A percentile compares a stretch with the other conserved stretches of the same genome.
Conservation (phyloP, 2,797 vertebrate genomes). For the Balearica regulorum region DNA sequence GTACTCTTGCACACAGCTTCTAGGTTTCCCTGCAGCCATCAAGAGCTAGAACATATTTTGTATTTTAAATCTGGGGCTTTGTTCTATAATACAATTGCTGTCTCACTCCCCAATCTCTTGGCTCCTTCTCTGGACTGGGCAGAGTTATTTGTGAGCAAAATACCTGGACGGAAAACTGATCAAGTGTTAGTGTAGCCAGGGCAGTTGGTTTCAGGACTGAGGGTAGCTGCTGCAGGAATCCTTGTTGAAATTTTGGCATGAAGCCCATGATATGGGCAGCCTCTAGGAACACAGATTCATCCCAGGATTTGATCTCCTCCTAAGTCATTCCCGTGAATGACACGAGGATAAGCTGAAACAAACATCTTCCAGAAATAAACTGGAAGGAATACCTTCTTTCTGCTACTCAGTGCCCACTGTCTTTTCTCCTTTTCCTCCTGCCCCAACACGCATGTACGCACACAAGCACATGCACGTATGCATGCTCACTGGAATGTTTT, state of each 20-base stretch:
- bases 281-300: not conserved
- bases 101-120: not conserved
- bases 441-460: fast-evolving
- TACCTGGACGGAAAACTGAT: not conserved
- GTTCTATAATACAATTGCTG: not conserved
- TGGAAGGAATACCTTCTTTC: not conserved
- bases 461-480: fast-evolving
- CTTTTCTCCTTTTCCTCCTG: not conserved
- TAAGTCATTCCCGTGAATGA: not conserved
- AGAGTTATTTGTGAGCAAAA: not conserved
- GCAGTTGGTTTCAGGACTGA: not conserved
- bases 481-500: fast-evolving
- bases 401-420: not conserved
- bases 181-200: no score
- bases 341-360: not conserved
- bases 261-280: not conserved
- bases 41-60: not conserved
- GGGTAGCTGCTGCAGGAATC: not conserved
- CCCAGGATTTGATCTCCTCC: not conserved
- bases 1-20: not conserved
- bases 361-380: not conserved
- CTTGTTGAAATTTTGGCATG: not conserved
- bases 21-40: not conserved
- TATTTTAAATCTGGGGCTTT: not conserved
- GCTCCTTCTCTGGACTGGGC: not conserved